Percentiles rank a stretch among this genome's conserved stretches.
Conservation (phyloP, 2,113 vertebrate genomes). For the Pomatorhinus ruficollis region DNA sequence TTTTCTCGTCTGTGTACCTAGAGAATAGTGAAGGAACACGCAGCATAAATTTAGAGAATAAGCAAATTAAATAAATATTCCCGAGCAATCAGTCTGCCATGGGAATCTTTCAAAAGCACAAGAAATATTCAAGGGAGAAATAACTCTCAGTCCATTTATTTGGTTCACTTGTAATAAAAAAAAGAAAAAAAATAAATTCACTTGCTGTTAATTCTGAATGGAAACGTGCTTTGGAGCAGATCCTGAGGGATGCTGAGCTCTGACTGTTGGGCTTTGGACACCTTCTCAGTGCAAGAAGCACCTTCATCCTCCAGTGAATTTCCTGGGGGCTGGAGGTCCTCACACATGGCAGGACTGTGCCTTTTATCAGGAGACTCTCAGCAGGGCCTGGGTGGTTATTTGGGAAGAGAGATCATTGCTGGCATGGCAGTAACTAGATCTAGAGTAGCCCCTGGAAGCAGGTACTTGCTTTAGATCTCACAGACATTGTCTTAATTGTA, state of each 20-base stretch:
- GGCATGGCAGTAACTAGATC: constrained; percentile 19
- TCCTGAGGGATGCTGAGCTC: not conserved
- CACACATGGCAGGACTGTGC: not conserved
- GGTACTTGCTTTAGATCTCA: constrained; percentile 41
- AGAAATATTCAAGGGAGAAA: constrained; percentile 24
- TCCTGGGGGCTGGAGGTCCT: not conserved
- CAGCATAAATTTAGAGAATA: constrained; percentile 24
- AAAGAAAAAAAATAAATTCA: not conserved
- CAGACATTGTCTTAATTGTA: constrained; percentile 47
- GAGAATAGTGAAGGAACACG: not conserved
- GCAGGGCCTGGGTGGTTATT: not conserved
- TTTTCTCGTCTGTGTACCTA: not conserved
- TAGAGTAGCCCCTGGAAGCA: not conserved
- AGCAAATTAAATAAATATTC: constrained; percentile 48
- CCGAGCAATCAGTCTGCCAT: constrained; percentile 1
- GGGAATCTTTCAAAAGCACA: not conserved
- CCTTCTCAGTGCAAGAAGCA: not conserved
- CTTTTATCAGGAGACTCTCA: not conserved
- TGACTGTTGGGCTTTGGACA: not conserved
- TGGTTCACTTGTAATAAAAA: not conserved
- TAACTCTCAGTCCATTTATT: constrained; percentile 30
- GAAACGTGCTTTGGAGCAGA: not conserved
- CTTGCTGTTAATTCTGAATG: not conserved
- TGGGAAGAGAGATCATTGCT: not conserved
- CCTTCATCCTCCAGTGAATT: not conserved